A percentile compares a stretch with the other conserved stretches of the same genome.
Evolutionary conservation across 1,140 invertebrate species (phyloP).

Genomic region (Ceratina calcarata): DNA sequence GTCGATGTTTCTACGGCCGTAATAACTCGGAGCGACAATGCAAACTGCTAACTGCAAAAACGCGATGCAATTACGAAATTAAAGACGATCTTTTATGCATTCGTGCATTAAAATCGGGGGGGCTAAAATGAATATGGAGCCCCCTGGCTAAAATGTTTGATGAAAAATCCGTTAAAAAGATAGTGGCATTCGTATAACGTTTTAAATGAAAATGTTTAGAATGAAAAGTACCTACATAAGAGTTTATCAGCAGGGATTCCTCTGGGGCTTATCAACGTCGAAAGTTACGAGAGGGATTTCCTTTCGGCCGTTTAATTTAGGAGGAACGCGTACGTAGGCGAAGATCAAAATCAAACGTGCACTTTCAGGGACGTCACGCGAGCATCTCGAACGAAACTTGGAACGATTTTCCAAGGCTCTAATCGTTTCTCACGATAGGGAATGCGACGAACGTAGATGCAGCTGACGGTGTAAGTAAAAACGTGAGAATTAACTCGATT

Average conservation of each 20-base stretch:
- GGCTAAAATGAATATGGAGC: too few species aligned
- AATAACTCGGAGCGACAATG: too few species aligned
- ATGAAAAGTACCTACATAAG: background rate
- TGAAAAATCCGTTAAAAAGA: too few species aligned
- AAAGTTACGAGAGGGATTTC: slow-evolving; percentile 1
- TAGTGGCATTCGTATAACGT: too few species aligned
- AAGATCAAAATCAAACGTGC: slow-evolving; percentile 42
- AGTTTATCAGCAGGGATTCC: too few species aligned
- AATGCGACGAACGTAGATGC: slow-evolving; percentile 9
- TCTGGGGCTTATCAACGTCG: background rate
- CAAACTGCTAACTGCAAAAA: slow-evolving; percentile 29
- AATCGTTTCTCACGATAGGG: slow-evolving; percentile 29
- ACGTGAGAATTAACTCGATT: too few species aligned
- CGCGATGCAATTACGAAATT: too few species aligned
- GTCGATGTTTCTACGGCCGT: too few species aligned
- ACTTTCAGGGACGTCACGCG: slow-evolving; percentile 49
- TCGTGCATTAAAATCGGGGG: too few species aligned
- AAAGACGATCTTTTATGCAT: too few species aligned
- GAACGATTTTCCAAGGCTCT: slow-evolving; percentile 36
- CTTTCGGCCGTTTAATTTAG: background rate
- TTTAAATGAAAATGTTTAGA: background rate
- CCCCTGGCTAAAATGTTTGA: too few species aligned
- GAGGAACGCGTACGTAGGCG: slow-evolving; percentile 9
- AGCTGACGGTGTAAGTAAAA: background rate
- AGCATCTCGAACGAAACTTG: slow-evolving; percentile 32